Percentiles rank a stretch among this genome's conserved stretches.
phyloP scores from a whole-genome alignment of 2,888 invertebrate species.

The Euzophera pinguis region DNA sequence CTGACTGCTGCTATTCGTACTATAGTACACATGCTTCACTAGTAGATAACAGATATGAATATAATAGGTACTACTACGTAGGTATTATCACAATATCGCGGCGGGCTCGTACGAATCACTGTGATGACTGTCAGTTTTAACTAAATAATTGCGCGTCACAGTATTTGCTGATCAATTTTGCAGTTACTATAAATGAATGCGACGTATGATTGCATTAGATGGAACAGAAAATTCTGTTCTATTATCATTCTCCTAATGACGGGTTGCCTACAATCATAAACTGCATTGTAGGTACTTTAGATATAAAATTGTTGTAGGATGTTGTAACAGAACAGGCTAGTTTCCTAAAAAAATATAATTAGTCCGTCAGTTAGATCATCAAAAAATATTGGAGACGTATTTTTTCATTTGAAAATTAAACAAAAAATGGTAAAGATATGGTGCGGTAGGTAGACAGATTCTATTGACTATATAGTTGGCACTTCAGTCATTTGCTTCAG shows the following conservation, averaged over 20 bases:
- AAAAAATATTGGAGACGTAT: too few relatives aligned
- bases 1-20: conserved; percentile 51
- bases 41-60: conserved; percentile 18
- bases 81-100: background rate
- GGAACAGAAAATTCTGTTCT: background rate
- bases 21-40: conserved; percentile 41
- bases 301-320: background rate
- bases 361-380: too few relatives aligned
- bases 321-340: too few relatives aligned
- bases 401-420: too few relatives aligned
- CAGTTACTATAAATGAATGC: background rate
- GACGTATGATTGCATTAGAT: background rate
- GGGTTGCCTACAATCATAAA: background rate
- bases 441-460: too few relatives aligned
- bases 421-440: too few relatives aligned
- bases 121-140: conserved; percentile 7
- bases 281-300: background rate
- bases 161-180: conserved; percentile 9
- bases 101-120: conserved; percentile 1
- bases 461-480: too few relatives aligned
- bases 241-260: background rate
- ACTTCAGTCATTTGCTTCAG: too few relatives aligned
- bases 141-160: conserved; percentile 2
- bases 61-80: background rate
- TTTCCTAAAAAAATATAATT: too few relatives aligned